These are phyloP conservation scores for Cheiracanthium punctorium DNA, from an alignment of 2,888 invertebrate genomes.

Conservation along the genomic window DNA sequence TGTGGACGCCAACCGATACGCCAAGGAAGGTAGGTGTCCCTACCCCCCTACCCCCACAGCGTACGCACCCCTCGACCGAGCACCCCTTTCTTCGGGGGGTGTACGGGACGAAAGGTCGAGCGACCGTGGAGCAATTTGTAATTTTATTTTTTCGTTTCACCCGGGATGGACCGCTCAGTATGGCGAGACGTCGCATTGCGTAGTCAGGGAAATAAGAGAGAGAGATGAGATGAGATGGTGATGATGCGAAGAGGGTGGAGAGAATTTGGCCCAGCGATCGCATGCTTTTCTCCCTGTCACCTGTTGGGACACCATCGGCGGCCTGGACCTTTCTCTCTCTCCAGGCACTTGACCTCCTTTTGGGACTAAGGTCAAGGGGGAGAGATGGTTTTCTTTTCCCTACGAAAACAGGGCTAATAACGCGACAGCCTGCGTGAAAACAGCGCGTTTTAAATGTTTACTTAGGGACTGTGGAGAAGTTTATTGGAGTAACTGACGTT, in stretches of 20 bases:
- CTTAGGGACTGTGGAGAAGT: no score
- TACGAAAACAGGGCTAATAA: no score
- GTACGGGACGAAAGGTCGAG: not conserved
- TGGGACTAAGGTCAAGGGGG: conserved; percentile 41
- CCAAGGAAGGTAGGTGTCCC: conserved; percentile 53
- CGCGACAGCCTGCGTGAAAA: no score
- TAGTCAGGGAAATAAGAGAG: no score
- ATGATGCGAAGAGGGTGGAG: conserved; percentile 2
- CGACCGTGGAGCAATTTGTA: not conserved
- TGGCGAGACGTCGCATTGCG: conserved; percentile 47
- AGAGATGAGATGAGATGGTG: no score
- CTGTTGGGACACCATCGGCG: conserved; percentile 42
- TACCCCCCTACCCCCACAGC: not conserved
- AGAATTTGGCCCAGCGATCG: not conserved
- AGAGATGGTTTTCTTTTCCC: no score
- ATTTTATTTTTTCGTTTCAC: not conserved
- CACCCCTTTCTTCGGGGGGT: no score
- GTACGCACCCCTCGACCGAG: no score
- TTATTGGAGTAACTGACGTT: no score
- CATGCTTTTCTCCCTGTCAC: conserved; percentile 49
- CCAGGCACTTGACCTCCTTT: conserved; percentile 49
- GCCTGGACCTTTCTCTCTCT: conserved; percentile 10
- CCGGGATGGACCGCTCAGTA: not conserved
- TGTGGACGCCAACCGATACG: conserved; percentile 64
- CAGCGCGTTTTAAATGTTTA: no score